Conservation (phyloP, 2,888 invertebrate genomes). For the Lucinisca nassula region DNA sequence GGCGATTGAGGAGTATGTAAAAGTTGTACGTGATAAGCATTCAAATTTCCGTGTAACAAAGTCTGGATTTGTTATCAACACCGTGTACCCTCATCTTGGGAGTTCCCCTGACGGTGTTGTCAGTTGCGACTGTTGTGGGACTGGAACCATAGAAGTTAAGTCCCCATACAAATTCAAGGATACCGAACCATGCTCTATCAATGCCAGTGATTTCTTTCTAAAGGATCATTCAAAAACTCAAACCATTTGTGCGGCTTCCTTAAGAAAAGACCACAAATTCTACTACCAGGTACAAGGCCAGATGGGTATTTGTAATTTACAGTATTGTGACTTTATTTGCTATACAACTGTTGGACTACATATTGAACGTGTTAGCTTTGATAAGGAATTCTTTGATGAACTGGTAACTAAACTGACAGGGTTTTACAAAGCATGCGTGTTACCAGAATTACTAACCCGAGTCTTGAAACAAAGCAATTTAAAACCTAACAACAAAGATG, state of each 20-base stretch:
- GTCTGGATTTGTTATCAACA: neutral
- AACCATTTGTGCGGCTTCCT: neutral
- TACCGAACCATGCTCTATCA: neutral
- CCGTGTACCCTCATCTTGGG: neutral
- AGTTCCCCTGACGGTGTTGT: neutral
- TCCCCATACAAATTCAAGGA: neutral
- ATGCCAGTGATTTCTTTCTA: neutral
- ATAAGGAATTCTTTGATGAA: conserved; percentile 3
- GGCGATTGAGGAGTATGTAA: too few species aligned
- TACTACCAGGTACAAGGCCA: conserved; percentile 49
- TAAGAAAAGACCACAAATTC: conserved; percentile 4
- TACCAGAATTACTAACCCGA: too few species aligned
- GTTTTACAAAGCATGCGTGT: too few species aligned
- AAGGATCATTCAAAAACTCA: neutral
- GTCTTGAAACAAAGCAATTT: too few species aligned
- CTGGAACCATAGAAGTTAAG: neutral
- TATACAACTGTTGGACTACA: conserved; percentile 27
- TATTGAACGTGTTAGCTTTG: conserved; percentile 22
- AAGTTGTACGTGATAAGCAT: too few species aligned
- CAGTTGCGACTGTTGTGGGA: neutral
- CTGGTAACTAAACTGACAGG: too few species aligned
- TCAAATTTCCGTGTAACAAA: too few species aligned
- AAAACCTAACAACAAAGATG: too few species aligned
- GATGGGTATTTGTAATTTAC: conserved; percentile 26
- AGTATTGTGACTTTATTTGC: conserved; percentile 37